Percentiles rank a stretch among this genome's conserved stretches.
phyloP scores from a whole-genome alignment of 2,797 vertebrate species.

The Clarias platycephalus region DNA sequence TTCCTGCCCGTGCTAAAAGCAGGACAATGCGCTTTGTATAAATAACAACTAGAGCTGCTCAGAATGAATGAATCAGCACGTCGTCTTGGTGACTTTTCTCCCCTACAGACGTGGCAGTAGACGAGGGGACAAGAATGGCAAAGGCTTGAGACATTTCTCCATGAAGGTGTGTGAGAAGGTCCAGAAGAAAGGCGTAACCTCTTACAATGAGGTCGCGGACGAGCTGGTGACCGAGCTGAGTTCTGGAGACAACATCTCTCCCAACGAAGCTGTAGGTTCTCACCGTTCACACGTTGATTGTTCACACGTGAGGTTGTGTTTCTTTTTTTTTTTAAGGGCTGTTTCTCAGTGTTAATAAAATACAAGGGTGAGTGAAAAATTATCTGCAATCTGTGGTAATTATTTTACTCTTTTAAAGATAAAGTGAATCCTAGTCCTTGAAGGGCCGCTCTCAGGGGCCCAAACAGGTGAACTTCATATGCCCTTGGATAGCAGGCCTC shows the following conservation, averaged over 20 bases:
- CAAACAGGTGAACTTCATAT: too few species aligned
- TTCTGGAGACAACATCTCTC: slow-evolving; percentile 90
- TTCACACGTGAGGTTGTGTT: too few species aligned
- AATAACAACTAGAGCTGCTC: not conserved
- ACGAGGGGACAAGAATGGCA: slow-evolving; percentile 97
- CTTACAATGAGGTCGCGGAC: slow-evolving; percentile 97
- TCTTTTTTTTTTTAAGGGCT: not conserved
- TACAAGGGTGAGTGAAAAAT: too few species aligned
- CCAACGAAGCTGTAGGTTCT: slow-evolving; percentile 87
- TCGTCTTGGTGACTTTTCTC: not conserved
- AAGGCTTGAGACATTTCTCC: slow-evolving; percentile 96
- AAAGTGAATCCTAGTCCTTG: too few species aligned
- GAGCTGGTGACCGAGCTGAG: slow-evolving; percentile 97
- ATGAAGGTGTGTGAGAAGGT: slow-evolving; percentile 99
- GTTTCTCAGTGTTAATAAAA: not conserved
- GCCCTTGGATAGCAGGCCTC: too few species aligned
- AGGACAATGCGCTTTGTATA: not conserved
- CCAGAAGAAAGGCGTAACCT: slow-evolving; percentile 95
- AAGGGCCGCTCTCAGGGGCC: too few species aligned
- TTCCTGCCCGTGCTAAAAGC: not conserved
- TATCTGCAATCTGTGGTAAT: too few species aligned
- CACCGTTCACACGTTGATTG: not conserved
- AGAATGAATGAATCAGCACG: not conserved
- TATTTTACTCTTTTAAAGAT: too few species aligned
- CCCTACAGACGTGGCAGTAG: slow-evolving; percentile 83